Evolutionary conservation across 2,888 invertebrate species (phyloP).

Genomic region (Eristalis pertinax): DNA sequence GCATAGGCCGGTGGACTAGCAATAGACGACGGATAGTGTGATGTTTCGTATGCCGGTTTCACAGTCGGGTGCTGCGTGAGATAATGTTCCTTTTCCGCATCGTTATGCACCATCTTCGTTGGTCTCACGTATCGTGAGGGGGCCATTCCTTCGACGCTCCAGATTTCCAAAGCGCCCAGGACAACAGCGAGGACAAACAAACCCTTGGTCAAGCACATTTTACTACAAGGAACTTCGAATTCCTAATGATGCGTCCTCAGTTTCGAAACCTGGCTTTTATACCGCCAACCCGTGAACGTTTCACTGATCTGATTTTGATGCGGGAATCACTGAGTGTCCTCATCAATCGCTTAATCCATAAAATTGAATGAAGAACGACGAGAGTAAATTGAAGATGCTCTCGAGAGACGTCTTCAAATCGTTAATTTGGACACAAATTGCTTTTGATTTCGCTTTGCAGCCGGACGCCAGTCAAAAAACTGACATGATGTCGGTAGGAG

Average conservation of each 20-base stretch:
- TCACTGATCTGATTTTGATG: constrained; percentile 5
- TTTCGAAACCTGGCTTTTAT: constrained; percentile 38
- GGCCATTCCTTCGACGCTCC: neutral
- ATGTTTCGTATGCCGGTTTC: too few species aligned
- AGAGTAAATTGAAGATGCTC: neutral
- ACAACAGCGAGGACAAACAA: constrained; percentile 9
- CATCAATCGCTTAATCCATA: neutral
- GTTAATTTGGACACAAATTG: neutral
- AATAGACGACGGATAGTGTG: too few species aligned
- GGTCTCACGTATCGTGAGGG: too few species aligned
- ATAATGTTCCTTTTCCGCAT: too few species aligned
- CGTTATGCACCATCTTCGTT: too few species aligned
- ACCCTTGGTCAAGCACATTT: constrained; percentile 37
- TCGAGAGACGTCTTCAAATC: neutral
- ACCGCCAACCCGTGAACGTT: constrained; percentile 10
- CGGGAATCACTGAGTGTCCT: too few species aligned
- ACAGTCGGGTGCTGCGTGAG: too few species aligned
- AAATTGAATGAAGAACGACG: neutral
- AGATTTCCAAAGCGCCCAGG: neutral
- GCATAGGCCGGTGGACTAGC: too few species aligned
- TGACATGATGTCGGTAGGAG: neutral
- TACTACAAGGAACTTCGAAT: constrained; percentile 19
- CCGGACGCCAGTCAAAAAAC: neutral
- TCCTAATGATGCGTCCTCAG: constrained; percentile 26
- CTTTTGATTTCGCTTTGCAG: neutral